Evolutionary conservation across 2,113 vertebrate genomes (phyloP), one percentile per base, ranked within the genome.

Genomic region (Strix uralensis): DNA sequence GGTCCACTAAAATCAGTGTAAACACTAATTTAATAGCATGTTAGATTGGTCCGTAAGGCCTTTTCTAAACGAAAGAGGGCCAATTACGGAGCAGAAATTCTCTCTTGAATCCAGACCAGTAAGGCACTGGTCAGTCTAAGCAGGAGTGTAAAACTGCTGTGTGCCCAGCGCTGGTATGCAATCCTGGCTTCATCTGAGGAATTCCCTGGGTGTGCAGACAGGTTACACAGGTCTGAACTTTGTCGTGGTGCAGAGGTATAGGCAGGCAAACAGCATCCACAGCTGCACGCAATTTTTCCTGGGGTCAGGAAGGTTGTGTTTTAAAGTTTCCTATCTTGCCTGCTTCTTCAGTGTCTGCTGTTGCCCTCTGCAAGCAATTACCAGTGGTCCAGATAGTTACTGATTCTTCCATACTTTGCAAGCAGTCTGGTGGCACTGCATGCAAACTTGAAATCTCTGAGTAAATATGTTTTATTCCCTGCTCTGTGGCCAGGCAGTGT

Each of bases 361-460:
- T 9, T 75, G 83, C 72, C 95, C 93, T 91, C 77, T 91, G 95
- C 83, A 91, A 92, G 95, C 92, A 95, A 94, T 95, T 92, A 94
- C 63, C 3, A 9, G 92, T 1, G 1, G 83, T 67, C 71, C 59
- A 69, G 58, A 7, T 2, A 13, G 11, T 63, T 59, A 29, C 13
- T 29, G 59, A 25, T 69, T 83, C 67, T 44, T 46, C 57, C 52
- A 4, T 5, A 8, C 71, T 57, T 34, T 23, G 34, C 83, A 57
- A 57, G 77, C 73, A 52, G 42, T 5, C 57, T 10, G 15, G 71
- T 29, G 71, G 75, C 83, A 57, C 62, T 2, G 8, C 47, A 11
- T 5, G 58, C 38, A 26, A 61, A 38, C 93, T 6, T 69, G 42
- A 58, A 32, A 72, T 13, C 30, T 61, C 52, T 7, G 20, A 72